phyloP scores from a whole-genome alignment of 2,113 vertebrate genomes.

The Gallinago media region DNA sequence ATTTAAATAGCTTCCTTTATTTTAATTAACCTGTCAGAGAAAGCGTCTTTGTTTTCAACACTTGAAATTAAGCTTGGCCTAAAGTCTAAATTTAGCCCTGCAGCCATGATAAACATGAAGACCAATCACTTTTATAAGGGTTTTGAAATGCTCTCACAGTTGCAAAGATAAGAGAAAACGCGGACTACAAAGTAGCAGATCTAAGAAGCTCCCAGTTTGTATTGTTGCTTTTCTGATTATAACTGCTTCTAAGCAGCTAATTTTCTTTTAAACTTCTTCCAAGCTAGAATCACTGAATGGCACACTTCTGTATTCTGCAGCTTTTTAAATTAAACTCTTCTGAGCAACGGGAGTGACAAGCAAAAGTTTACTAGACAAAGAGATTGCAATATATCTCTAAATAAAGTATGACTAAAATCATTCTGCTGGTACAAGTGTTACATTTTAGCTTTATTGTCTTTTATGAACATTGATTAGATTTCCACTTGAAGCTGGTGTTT shows the following conservation, averaged over 20 bases:
- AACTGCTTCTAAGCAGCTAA: not conserved
- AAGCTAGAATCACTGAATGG: not conserved
- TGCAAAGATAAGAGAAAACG: not conserved
- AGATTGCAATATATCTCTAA: not conserved
- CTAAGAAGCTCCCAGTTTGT: not conserved
- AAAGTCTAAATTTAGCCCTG: conserved; percentile 25
- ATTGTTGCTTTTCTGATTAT: not conserved
- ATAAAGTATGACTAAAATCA: not conserved
- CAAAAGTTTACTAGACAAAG: not conserved
- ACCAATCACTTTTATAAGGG: not conserved
- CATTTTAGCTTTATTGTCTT: not conserved
- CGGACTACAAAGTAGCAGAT: not conserved
- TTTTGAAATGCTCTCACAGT: not conserved
- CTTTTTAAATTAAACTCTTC: conserved; percentile 7
- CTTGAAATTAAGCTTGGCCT: conserved; percentile 48
- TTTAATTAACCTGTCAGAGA: conserved; percentile 57
- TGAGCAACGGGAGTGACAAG: not conserved
- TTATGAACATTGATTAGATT: conserved; percentile 1
- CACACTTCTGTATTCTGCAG: not conserved
- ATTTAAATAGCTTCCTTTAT: conserved; percentile 50
- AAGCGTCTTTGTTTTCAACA: conserved; percentile 27
- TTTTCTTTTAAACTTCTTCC: not conserved
- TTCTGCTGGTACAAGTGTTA: not conserved
- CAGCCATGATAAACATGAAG: not conserved
- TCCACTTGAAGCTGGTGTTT: not conserved